Evolutionary conservation across 1,140 invertebrate genomes (phyloP).

Genomic region (Belonocnema kinseyi): DNA sequence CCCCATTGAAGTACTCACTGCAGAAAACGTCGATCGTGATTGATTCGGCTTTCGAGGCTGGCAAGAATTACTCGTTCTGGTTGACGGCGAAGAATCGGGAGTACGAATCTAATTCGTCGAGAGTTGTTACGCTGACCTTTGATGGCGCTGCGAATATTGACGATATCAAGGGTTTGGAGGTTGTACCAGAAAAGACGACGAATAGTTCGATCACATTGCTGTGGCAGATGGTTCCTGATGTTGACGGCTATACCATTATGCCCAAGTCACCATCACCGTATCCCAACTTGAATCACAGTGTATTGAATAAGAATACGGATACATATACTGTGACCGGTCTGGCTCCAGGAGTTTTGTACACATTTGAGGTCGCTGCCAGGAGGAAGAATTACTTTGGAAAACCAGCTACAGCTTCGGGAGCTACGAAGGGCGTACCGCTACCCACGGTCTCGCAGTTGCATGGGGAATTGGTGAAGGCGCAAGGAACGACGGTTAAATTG

Average conservation of each 20-base stretch:
- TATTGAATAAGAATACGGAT: constrained; percentile 63
- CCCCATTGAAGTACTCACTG: constrained; percentile 65
- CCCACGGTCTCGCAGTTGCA: constrained; percentile 75
- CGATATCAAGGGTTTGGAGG: constrained; percentile 77
- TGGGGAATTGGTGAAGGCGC: constrained; percentile 75
- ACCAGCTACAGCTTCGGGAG: constrained; percentile 71
- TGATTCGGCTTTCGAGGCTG: constrained; percentile 78
- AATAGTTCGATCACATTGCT: constrained; percentile 76
- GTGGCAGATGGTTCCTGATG: constrained; percentile 79
- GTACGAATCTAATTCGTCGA: constrained; percentile 78
- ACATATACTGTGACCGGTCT: constrained; percentile 77
- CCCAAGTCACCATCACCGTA: constrained; percentile 75
- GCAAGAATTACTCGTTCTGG: constrained; percentile 85
- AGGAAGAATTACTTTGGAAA: constrained; percentile 79
- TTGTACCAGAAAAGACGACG: constrained; percentile 67
- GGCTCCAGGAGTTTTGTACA: constrained; percentile 78
- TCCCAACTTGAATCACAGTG: constrained; percentile 68
- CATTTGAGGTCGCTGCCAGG: constrained; percentile 79
- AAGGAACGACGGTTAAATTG: constrained; percentile 80
- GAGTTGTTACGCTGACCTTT: constrained; percentile 77
- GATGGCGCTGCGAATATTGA: constrained; percentile 80
- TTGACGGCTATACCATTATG: constrained; percentile 80
- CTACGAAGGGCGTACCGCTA: constrained; percentile 77
- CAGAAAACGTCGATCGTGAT: constrained; percentile 74
- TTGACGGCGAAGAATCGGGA: constrained; percentile 82